These are phyloP conservation scores for Micoletzkya japonica DNA, from an alignment of 2,888 invertebrate genomes.

Conservation along the genomic window DNA sequence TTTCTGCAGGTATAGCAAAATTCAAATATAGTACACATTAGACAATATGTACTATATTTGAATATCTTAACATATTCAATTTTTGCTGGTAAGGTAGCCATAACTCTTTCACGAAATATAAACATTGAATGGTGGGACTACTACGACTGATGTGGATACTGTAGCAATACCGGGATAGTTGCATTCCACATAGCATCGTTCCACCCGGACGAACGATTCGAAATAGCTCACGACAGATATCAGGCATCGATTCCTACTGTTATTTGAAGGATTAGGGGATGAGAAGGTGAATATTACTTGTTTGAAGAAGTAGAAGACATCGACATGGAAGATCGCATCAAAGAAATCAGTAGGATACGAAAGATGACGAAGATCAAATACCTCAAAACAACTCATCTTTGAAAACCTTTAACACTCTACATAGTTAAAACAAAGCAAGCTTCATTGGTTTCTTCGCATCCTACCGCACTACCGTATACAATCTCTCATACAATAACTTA, in stretches of 20 bases:
- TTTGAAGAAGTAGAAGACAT: constrained; percentile 58
- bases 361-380: constrained; percentile 45
- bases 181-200: constrained; percentile 37
- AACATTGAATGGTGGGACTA: too few species aligned
- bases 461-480: not conserved
- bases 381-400: constrained; percentile 29
- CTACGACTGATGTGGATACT: too few species aligned
- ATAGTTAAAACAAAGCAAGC: not conserved
- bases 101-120: too few species aligned
- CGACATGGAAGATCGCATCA: constrained; percentile 54
- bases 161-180: constrained; percentile 4
- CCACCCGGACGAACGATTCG: constrained; percentile 53
- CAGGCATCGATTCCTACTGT: constrained; percentile 34
- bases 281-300: constrained; percentile 13
- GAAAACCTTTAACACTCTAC: not conserved
- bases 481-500: constrained; percentile 15
- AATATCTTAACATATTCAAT: too few species aligned
- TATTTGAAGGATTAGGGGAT: not conserved
- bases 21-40: constrained; percentile 6
- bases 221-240: constrained; percentile 49
- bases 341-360: constrained; percentile 59
- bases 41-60: not conserved
- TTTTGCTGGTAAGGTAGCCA: too few species aligned
- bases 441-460: too few species aligned
- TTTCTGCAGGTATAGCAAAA: not conserved